Percentiles rank a stretch among this genome's conserved stretches.
phyloP scores from a whole-genome alignment of 2,797 vertebrate species.

The Heteromormyrus szaboi region DNA sequence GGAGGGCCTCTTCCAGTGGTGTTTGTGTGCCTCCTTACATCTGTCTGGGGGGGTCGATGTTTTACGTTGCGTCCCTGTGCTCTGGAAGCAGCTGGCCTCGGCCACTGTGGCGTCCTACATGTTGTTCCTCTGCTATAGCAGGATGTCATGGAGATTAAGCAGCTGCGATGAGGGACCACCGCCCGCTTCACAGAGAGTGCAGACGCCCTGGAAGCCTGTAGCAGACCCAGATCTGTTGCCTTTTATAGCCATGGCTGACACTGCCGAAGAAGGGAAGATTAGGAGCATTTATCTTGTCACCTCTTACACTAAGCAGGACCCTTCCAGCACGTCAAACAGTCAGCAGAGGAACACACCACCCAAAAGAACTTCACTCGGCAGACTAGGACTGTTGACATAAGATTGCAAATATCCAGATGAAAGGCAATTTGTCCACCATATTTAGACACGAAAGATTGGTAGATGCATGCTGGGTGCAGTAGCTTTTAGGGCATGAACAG shows the following conservation, averaged over 20 bases:
- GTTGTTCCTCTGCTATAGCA: not conserved
- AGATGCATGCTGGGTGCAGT: not conserved
- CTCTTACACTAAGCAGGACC: constrained; percentile 32
- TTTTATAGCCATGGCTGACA: constrained; percentile 72
- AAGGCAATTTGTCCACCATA: not conserved
- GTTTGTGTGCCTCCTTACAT: not conserved
- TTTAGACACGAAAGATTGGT: not conserved
- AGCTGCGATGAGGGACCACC: constrained; percentile 45
- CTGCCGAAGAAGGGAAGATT: constrained; percentile 45
- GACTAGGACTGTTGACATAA: not conserved
- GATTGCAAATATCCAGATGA: not conserved
- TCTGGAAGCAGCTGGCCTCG: not conserved
- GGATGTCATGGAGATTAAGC: constrained; percentile 22
- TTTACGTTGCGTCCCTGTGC: not conserved
- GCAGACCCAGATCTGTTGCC: constrained; percentile 59
- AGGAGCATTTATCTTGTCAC: constrained; percentile 45
- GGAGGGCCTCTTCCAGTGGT: constrained; percentile 18
- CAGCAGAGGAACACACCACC: not conserved
- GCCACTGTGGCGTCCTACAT: not conserved
- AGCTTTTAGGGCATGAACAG: not conserved
- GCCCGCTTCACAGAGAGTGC: constrained; percentile 41
- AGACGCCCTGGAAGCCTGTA: constrained; percentile 20
- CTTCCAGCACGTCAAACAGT: not conserved
- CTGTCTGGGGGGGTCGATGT: not conserved
- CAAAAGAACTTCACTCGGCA: not conserved